Conservation (phyloP, 2,113 vertebrate species). For the Eonycteris spelaea region DNA sequence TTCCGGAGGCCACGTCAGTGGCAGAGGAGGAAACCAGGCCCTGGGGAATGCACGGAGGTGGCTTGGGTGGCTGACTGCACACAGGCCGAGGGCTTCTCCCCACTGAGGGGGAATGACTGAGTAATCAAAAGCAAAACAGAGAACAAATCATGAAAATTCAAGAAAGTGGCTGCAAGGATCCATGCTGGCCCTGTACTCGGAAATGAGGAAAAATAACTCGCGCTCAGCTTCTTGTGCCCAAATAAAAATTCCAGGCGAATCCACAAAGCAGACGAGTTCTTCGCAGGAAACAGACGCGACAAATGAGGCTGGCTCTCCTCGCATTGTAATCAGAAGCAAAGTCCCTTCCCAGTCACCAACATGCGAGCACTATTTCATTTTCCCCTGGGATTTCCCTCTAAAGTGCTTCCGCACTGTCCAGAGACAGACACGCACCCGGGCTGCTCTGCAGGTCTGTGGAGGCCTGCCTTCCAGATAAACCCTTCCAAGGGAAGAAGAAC, state of each 20-base stretch:
- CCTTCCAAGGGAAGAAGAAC: neutral
- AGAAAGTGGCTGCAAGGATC: neutral
- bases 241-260: neutral
- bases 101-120: neutral
- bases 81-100: neutral
- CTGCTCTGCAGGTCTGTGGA: neutral
- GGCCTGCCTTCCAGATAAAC: neutral
- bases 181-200: neutral
- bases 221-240: fast-evolving
- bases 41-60: neutral
- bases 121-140: neutral
- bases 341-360: neutral
- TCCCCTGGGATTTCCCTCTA: neutral
- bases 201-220: neutral
- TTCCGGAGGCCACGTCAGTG: neutral
- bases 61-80: fast-evolving
- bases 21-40: neutral
- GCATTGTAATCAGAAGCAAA: neutral
- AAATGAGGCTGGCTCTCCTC: neutral
- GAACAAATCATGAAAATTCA: neutral
- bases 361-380: neutral
- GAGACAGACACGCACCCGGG: fast-evolving
- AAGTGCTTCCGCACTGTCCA: fast-evolving
- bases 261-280: neutral
- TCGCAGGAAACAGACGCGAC: fast-evolving